phyloP scores from a whole-genome alignment of 2,113 vertebrate species.

The Salvelinus sp. region DNA sequence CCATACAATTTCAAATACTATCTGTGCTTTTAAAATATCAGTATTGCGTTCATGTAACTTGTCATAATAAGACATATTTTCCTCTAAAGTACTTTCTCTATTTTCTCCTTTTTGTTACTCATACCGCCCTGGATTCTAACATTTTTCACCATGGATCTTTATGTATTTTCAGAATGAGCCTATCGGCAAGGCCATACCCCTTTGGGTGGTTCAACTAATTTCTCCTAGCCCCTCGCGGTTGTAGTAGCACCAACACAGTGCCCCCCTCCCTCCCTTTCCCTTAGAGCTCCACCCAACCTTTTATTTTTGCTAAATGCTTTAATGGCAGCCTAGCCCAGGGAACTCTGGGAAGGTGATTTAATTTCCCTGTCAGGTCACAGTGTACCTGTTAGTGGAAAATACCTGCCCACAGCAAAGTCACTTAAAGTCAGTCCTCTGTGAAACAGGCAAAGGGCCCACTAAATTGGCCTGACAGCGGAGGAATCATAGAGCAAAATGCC shows the following conservation, averaged over 20 bases:
- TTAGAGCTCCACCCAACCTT: conserved; percentile 27
- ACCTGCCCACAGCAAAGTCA: conserved; percentile 62
- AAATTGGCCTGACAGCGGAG: conserved; percentile 61
- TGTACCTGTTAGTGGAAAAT: conserved; percentile 58
- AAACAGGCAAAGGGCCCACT: conserved; percentile 28
- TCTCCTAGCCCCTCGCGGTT: conserved; percentile 50
- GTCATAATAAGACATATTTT: too few relatives aligned
- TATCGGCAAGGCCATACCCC: too few relatives aligned
- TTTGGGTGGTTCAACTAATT: conserved; percentile 59
- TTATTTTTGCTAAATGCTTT: conserved; percentile 61
- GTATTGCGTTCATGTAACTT: too few relatives aligned
- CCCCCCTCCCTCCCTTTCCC: neutral
- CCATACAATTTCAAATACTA: too few relatives aligned
- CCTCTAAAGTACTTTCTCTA: too few relatives aligned
- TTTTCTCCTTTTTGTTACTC: too few relatives aligned
- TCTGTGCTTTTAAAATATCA: too few relatives aligned
- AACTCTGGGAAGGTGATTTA: conserved; percentile 59
- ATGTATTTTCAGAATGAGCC: too few relatives aligned
- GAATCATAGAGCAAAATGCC: conserved; percentile 51
- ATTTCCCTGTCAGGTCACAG: conserved; percentile 62
- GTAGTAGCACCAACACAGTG: conserved; percentile 12
- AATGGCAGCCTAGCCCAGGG: conserved; percentile 51
- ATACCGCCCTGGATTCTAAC: too few relatives aligned
- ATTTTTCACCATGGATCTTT: too few relatives aligned
- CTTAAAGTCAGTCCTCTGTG: conserved; percentile 24